Percentiles rank a stretch among this genome's conserved stretches.
phyloP scores from a whole-genome alignment of 2,113 vertebrate genomes.

The Pedionomus torquatus region DNA sequence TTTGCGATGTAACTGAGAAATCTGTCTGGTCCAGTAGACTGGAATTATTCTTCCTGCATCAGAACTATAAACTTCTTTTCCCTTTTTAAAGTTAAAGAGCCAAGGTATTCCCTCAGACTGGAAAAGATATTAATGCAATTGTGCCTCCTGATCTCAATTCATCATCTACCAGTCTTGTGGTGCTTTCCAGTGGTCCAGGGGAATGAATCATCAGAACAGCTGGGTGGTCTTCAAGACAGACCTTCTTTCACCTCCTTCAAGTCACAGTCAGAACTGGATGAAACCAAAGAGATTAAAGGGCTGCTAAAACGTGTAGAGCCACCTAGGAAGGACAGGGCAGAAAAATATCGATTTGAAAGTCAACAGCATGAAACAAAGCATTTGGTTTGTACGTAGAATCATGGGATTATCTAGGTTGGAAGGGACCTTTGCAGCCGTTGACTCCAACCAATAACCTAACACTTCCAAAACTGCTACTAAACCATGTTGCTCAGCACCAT shows the following conservation, averaged over 20 bases:
- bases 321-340: background rate
- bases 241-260: background rate
- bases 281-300: background rate
- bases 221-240: background rate
- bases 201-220: background rate
- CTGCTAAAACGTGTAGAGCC: background rate
- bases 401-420: background rate
- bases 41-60: background rate
- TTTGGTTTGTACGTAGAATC: background rate
- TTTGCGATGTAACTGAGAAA: background rate
- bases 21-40: too few relatives aligned
- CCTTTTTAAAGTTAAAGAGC: background rate
- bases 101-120: background rate
- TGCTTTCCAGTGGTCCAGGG: background rate
- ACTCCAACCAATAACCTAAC: background rate
- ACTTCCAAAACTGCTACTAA: background rate
- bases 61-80: background rate
- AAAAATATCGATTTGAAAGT: fast-evolving
- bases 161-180: background rate
- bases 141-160: fast-evolving
- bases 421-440: background rate
- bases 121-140: background rate
- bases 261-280: background rate
- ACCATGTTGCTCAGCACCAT: background rate
- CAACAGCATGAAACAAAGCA: background rate